These are phyloP conservation scores for Galbula dea DNA, from an alignment of 2,113 vertebrate species.

Conservation along the genomic window DNA sequence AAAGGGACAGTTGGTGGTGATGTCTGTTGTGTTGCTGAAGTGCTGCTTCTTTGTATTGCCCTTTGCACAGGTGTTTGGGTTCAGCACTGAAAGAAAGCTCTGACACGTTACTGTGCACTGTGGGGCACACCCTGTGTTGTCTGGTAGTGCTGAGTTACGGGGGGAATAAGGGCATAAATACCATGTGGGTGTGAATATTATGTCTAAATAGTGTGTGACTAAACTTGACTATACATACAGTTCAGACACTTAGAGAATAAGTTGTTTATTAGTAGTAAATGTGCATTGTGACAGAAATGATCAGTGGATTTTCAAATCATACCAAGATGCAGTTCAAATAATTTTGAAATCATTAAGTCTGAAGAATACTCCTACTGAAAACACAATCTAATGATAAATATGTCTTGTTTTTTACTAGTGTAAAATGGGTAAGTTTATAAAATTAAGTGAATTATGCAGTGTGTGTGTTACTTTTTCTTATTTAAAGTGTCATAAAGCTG, in stretches of 20 bases:
- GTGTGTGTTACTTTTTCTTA: background rate
- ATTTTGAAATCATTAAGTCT: background rate
- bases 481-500: background rate
- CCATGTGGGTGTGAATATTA: background rate
- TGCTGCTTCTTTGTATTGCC: background rate
- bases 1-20: background rate
- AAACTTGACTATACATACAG: background rate
- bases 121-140: background rate
- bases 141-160: background rate
- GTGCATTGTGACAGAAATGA: background rate
- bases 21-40: background rate
- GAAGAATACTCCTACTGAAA: background rate
- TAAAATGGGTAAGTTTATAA: background rate
- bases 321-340: background rate
- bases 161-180: background rate
- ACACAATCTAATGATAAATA: background rate
- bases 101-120: accelerated
- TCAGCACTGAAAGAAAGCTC: background rate
- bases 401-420: background rate
- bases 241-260: background rate
- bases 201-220: background rate
- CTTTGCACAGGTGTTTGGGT: background rate
- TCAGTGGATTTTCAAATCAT: background rate
- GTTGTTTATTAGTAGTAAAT: background rate
- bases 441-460: background rate